Percentiles rank a stretch among this genome's conserved stretches.
These are phyloP conservation scores for Oxyura jamaicensis DNA, from an alignment of 2,113 vertebrate species.

Conservation along the genomic window DNA sequence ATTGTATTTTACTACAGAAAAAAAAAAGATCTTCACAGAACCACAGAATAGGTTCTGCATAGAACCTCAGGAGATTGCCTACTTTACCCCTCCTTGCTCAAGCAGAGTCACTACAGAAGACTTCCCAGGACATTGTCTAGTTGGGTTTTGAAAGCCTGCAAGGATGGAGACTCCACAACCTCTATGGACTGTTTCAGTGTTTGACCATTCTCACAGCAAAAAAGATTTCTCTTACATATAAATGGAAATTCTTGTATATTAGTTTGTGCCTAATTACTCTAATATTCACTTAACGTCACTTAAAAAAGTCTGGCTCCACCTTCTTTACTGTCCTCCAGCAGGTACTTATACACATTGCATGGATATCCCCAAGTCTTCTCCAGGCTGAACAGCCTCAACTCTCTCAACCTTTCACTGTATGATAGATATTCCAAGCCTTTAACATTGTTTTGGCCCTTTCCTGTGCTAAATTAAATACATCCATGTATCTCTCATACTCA, in stretches of 20 bases:
- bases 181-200: not conserved
- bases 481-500: not conserved
- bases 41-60: not conserved
- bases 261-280: not conserved
- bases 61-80: not conserved
- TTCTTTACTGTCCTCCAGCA: not conserved
- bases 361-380: not conserved
- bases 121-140: not conserved
- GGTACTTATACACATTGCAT: not conserved
- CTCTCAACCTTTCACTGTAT: rapidly evolving
- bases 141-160: too few relatives aligned
- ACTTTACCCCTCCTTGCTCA: not conserved
- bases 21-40: not conserved
- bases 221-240: not conserved
- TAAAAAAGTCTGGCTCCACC: not conserved
- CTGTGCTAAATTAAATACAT: not conserved
- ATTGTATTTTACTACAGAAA: not conserved
- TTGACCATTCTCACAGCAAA: not conserved
- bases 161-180: too few relatives aligned
- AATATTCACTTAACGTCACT: not conserved
- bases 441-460: not conserved
- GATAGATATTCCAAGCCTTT: not conserved
- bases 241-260: not conserved
- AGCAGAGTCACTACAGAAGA: not conserved
- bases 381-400: not conserved